Evolutionary conservation across 2,797 vertebrate species (phyloP), one percentile per base, ranked within the genome.

Genomic region (Pelobates cultripes): DNA sequence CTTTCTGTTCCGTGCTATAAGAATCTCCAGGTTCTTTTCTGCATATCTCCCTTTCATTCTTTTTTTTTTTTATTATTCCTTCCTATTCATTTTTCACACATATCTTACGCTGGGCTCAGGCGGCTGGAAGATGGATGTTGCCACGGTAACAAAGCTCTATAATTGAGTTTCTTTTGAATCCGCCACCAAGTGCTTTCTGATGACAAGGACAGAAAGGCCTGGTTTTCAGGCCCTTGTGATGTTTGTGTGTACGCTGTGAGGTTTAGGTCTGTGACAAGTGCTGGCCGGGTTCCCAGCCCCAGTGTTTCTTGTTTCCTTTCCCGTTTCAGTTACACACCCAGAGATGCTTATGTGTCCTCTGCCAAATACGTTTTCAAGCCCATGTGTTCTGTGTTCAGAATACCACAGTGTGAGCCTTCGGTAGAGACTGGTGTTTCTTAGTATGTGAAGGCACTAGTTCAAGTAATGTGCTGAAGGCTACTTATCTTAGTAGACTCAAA

Each of bases 61-160:
- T 5, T 10, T 51, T 51, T 6, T 47, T 47, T 9, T 47, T 47
- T 9, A 4, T 84, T 40, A 57, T 73, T 83, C 63, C 45, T 67
- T 42, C 63, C 70, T 78, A 78, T 78, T 78, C 70, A 74, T 74
- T 83, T 72, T 67, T 85, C 4, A 79, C 82, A 75, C 57, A 57
- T 90, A 86, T 83, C 78, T 88, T 91, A 87, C 79, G 51, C 73
- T 87, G 87, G 87, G 88, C 81, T 86, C 86, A 88, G 85, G 90
- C 90, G 90, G 89, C 90, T 88, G 90, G 91, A 91, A 87, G 92
- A 89, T 85, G 86, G 88, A 75, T 57, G 90, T 90, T 90, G 78
- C 90, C 91, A 89, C 89, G 89, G 92, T 83, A 90, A 92, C 91
- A 87, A 86, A 90, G 84, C 89, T 89, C 89, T 87, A 89, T 89